These are phyloP conservation scores for Manis pentadactyla DNA, from an alignment of 2,797 vertebrate species.

Conservation along the genomic window DNA sequence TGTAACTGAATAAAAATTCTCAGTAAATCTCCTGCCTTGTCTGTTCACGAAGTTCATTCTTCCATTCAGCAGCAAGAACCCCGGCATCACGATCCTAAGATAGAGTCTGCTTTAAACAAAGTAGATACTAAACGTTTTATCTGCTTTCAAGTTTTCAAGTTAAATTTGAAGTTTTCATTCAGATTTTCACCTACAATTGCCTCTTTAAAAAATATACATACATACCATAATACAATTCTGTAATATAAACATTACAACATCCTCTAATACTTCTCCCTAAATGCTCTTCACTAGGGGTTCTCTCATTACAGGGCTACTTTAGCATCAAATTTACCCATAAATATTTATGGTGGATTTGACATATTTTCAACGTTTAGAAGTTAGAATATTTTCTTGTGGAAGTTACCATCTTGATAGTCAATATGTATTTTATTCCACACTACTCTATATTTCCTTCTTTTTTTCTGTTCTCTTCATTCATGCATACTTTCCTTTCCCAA, in stretches of 20 bases:
- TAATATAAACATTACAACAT: neutral
- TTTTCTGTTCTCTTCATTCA: neutral
- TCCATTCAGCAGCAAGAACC: no score
- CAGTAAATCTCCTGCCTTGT: no score
- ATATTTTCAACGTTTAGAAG: neutral
- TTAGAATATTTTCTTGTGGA: neutral
- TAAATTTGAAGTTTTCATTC: slow-evolving; percentile 9
- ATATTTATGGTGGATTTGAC: neutral
- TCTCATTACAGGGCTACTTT: neutral
- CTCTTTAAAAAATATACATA: neutral
- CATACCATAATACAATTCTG: neutral
- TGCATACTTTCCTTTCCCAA: neutral
- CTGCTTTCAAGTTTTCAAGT: neutral
- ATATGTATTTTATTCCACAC: neutral
- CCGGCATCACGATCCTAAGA: neutral
- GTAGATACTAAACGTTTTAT: neutral
- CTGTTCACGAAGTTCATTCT: no score
- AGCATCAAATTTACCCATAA: neutral
- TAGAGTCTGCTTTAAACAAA: neutral
- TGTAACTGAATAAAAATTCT: no score
- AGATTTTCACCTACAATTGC: neutral
- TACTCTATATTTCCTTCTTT: neutral
- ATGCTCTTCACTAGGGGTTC: neutral
- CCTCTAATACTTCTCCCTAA: neutral
- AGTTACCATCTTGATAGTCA: neutral